A percentile compares a stretch with the other conserved stretches of the same genome.
phyloP scores from a whole-genome alignment of 92 coral and sea anemone genomes.

The Desmophyllum pertusum region DNA sequence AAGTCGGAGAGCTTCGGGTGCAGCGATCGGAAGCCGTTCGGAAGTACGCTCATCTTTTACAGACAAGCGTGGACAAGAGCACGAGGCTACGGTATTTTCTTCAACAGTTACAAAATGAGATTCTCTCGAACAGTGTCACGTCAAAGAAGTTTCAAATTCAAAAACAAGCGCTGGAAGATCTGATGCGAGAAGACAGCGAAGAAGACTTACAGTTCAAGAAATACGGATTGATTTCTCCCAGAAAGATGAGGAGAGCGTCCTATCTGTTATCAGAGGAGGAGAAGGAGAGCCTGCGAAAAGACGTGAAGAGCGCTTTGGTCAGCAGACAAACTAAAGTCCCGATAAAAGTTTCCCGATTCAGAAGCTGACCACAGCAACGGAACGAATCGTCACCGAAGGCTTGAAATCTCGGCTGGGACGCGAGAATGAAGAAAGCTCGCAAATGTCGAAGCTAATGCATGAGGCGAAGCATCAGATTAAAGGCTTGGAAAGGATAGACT shows the following conservation, averaged over 20 bases:
- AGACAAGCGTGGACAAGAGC: slow-evolving; percentile 65
- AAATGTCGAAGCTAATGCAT: slow-evolving; percentile 50
- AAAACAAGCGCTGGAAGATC: slow-evolving; percentile 59
- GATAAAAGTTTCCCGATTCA: slow-evolving; percentile 41
- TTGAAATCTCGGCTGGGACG: slow-evolving; percentile 34
- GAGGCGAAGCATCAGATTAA: slow-evolving; percentile 58
- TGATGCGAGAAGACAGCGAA: slow-evolving; percentile 40
- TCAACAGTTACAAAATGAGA: slow-evolving; percentile 73
- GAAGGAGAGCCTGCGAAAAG: slow-evolving; percentile 35
- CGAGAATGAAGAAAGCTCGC: slow-evolving; percentile 30
- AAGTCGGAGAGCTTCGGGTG: slow-evolving; percentile 57
- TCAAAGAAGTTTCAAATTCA: slow-evolving; percentile 52
- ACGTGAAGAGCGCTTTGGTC: slow-evolving; percentile 31
- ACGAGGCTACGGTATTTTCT: slow-evolving; percentile 65
- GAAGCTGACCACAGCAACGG: slow-evolving; percentile 39
- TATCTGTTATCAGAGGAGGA: slow-evolving; percentile 34
- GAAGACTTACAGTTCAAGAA: slow-evolving; percentile 30
- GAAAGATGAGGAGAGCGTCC: slow-evolving; percentile 10
- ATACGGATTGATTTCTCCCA: slow-evolving; percentile 21
- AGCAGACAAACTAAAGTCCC: slow-evolving; percentile 1
- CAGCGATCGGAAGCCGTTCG: slow-evolving; percentile 65
- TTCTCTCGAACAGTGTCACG: slow-evolving; percentile 54
- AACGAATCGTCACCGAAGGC: slow-evolving; percentile 32
- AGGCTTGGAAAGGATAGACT: slow-evolving; percentile 57
- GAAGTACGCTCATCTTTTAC: slow-evolving; percentile 55